Percentiles rank a stretch among this genome's conserved stretches.
Evolutionary conservation across 2,113 vertebrate species (phyloP).

Genomic region (Ceratotherium simum): DNA sequence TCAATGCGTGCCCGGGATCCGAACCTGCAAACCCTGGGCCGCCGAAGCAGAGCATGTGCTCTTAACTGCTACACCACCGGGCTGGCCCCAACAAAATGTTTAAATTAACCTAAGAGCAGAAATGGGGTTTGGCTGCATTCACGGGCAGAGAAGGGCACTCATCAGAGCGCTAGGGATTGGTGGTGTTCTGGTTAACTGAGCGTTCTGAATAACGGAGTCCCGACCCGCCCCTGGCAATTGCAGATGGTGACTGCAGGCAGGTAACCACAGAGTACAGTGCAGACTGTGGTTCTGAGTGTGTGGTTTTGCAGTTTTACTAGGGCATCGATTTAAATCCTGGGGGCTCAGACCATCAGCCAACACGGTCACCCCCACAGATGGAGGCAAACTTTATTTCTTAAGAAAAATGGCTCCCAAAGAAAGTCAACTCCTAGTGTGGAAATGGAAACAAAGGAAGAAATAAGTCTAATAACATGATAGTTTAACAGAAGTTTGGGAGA

Average conservation of each 20-base stretch:
- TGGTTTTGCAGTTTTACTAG: background rate
- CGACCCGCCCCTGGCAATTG: rapidly evolving
- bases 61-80: too few relatives aligned
- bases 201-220: rapidly evolving
- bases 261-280: rapidly evolving
- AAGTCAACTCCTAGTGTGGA: background rate
- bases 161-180: rapidly evolving
- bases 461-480: rapidly evolving
- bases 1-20: too few relatives aligned
- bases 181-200: rapidly evolving
- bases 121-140: rapidly evolving
- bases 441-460: background rate
- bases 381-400: background rate
- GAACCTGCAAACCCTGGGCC: too few relatives aligned
- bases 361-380: rapidly evolving
- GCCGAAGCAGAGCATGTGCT: too few relatives aligned
- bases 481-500: background rate
- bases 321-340: rapidly evolving
- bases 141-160: rapidly evolving
- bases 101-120: background rate
- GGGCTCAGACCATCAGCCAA: background rate
- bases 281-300: rapidly evolving
- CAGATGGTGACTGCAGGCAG: rapidly evolving
- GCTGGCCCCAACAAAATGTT: background rate
- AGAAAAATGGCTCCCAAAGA: background rate